Base-by-base conservation (phyloP, 2,888 invertebrate species). In the Neoaliturus tenellus region DNA sequence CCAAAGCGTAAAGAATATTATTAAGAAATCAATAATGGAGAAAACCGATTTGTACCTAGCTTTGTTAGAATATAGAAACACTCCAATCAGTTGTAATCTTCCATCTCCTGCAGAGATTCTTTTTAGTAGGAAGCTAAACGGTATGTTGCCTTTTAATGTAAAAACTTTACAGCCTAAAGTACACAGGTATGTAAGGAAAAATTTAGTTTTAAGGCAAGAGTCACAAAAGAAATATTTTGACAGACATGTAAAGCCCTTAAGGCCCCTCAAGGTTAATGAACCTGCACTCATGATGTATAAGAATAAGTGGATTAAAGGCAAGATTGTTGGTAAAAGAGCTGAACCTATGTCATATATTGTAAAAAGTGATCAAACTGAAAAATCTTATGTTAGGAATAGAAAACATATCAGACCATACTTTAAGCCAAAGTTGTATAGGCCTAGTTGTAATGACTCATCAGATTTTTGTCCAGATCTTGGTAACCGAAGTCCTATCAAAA, bases 61-160 rank as follows among this genome's bases (percentile, higher is more conserved):
- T 28, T 20, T 82, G 25, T 44, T 82, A 48, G 82, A 69, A 69
- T 69, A 44, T 35, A 48, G 67, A 20, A 75, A 75, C 17, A 75
- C 41, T 0, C 41, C 41, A 28, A 0, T 39, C 28, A 39, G 28
- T 8, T 14, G n/a, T 14, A 39, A 73, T 51, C 51, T 51, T 20
- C 31, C 14, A 14, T 73, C 73, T 25, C 73, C 73, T 41, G 35
- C 12, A 23, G 41, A 35, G 35, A 25, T 73, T 14, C 14, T 75
- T 1, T 75, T 41, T 31, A 41, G 39, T 5, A 75, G 75, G 20
- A 39, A 75, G 14, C 1, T 75, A 10, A 75, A 41, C 2, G 41
- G 75, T 6, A 12, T 75, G 0, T 41, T 75, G 41, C 75, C 75
- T 6, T 41, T 12, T 10, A 4, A 25, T 3, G 5, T 20, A 25